Conservation (phyloP, 1,140 invertebrate species). For the Stegodyphus dumicola region DNA sequence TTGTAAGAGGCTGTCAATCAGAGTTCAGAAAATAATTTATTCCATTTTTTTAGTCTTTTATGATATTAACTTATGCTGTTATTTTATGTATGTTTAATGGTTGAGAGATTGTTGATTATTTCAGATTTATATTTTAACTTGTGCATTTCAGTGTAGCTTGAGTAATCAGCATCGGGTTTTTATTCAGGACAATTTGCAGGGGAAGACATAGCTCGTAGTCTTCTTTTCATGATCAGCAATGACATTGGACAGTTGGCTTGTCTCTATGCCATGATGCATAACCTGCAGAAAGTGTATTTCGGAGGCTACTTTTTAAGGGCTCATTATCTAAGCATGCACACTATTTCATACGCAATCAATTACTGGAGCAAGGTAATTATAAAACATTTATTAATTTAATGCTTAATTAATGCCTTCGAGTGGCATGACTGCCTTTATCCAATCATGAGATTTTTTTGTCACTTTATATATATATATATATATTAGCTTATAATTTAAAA, state of each 20-base stretch:
- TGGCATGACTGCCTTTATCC: too few relatives aligned
- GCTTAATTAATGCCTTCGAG: too few relatives aligned
- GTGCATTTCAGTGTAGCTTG: neutral
- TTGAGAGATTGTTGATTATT: neutral
- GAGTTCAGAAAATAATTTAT: too few relatives aligned
- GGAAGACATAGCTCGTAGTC: conserved; percentile 78
- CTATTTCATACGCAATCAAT: conserved; percentile 79
- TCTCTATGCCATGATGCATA: conserved; percentile 77
- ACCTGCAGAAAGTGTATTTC: conserved; percentile 78
- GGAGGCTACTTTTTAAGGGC: conserved; percentile 82
- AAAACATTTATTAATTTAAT: too few relatives aligned
- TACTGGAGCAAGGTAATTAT: conserved; percentile 77
- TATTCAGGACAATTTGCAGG: conserved; percentile 68
- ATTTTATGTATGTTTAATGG: too few relatives aligned
- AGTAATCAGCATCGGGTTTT: neutral
- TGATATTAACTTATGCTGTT: too few relatives aligned
- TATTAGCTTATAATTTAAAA: too few relatives aligned
- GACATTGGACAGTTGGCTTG: conserved; percentile 83
- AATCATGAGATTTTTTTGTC: too few relatives aligned
- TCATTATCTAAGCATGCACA: conserved; percentile 82
- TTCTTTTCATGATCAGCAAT: conserved; percentile 81
- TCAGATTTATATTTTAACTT: neutral
- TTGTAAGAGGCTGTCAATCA: too few relatives aligned
- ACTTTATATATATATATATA: too few relatives aligned
- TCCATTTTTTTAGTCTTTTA: too few relatives aligned